Percentiles rank a stretch among this genome's conserved stretches.
Evolutionary conservation across 1,140 invertebrate genomes (phyloP).

Genomic region (Mercenaria mercenaria): DNA sequence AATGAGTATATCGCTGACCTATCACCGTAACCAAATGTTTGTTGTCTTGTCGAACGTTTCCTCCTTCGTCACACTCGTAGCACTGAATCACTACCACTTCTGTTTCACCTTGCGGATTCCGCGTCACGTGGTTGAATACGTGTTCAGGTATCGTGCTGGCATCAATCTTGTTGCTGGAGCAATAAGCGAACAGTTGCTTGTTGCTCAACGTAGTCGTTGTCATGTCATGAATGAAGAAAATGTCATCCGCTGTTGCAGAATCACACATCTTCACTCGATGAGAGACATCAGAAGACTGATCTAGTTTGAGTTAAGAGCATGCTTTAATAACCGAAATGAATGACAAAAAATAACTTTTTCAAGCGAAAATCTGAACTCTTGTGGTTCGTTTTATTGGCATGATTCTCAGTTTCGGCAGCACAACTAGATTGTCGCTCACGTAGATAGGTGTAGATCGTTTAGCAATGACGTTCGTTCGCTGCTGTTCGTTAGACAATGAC

Average conservation of each 20-base stretch:
- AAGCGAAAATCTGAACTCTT: not conserved
- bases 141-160: not conserved
- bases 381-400: not conserved
- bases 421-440: not conserved
- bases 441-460: conserved; percentile 19
- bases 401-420: not conserved
- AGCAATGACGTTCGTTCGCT: not conserved
- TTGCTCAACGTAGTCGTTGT: not conserved
- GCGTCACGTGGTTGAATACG: not conserved
- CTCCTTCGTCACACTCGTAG: not conserved
- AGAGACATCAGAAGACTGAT: not conserved
- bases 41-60: not conserved
- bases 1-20: not conserved
- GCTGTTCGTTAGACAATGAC: not conserved
- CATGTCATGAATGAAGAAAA: not conserved
- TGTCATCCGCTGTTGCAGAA: not conserved
- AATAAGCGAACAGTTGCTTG: not conserved
- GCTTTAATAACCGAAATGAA: not conserved
- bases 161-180: not conserved
- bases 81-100: not conserved
- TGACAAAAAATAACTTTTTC: not conserved
- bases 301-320: not conserved
- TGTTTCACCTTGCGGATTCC: not conserved
- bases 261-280: not conserved
- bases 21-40: not conserved